phyloP scores from a whole-genome alignment of 2,797 vertebrate species.

The Pyrocephalus nanus region DNA sequence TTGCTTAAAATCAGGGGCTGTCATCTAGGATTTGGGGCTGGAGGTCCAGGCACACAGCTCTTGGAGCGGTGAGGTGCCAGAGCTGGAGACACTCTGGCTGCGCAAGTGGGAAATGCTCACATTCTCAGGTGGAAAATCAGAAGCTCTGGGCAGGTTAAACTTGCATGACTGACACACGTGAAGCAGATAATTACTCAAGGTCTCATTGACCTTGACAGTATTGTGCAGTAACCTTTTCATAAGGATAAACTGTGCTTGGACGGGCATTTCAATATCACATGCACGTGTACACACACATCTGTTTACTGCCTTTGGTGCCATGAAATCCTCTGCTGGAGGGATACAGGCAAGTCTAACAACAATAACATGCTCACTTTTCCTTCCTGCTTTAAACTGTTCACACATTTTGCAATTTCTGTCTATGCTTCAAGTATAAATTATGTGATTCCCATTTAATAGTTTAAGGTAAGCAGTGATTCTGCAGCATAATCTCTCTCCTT shows the following conservation, averaged over 20 bases:
- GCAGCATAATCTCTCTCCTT: background rate
- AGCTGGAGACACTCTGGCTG: background rate
- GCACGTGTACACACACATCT: background rate
- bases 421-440: background rate
- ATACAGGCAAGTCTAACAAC: background rate
- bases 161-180: conserved; percentile 36
- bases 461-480: background rate
- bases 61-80: fast-evolving
- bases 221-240: conserved; percentile 33
- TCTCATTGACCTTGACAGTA: conserved; percentile 58
- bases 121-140: conserved; percentile 37
- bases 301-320: background rate
- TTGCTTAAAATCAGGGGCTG: conserved; percentile 35
- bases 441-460: background rate
- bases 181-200: conserved; percentile 60
- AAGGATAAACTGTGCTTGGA: background rate
- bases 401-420: background rate
- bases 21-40: background rate
- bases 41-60: background rate
- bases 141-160: conserved; percentile 31
- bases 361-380: background rate
- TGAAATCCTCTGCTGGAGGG: background rate
- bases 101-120: background rate
- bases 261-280: background rate
- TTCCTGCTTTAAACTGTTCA: background rate